A percentile compares a stretch with the other conserved stretches of the same genome.
phyloP scores from a whole-genome alignment of 2,113 vertebrate genomes.

The Passer montanus region DNA sequence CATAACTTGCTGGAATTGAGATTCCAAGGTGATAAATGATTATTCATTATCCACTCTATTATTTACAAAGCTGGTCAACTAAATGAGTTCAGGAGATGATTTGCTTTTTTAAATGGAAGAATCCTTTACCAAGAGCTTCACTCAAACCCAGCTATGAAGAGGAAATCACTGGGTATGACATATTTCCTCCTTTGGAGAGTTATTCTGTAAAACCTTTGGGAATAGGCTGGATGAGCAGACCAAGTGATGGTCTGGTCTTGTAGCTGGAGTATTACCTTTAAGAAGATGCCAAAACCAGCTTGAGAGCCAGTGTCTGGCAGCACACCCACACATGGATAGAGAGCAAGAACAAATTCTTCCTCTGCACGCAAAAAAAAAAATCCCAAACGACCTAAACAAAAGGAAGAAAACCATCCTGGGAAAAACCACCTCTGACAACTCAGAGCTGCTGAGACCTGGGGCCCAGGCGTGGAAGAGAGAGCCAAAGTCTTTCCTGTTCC shows the following conservation, averaged over 20 bases:
- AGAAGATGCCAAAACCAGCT: not conserved
- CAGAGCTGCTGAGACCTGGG: constrained; percentile 1
- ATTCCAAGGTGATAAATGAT: constrained; percentile 1
- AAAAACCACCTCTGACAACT: not conserved
- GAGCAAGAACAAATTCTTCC: not conserved
- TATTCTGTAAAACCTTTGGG: not conserved
- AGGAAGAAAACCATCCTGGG: not conserved
- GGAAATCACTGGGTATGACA: not conserved
- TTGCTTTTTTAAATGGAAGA: not conserved
- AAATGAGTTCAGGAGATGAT: not conserved
- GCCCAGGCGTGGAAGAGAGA: not conserved
- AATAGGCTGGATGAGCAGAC: not conserved
- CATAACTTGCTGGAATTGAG: not conserved
- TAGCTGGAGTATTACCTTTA: not conserved
- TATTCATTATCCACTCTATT: not conserved
- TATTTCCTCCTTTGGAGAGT: not conserved
- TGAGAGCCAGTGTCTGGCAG: not conserved
- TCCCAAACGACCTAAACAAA: not conserved
- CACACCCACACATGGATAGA: not conserved
- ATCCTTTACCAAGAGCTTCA: not conserved
- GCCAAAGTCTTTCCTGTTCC: not conserved
- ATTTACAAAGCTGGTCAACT: not conserved
- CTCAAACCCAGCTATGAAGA: not conserved
- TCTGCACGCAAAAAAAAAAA: not conserved
- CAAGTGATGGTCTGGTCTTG: accelerated